Evolutionary conservation across 2,113 vertebrate genomes (phyloP), one percentile per base, ranked within the genome.

Genomic region (Megaceryle maxima): DNA sequence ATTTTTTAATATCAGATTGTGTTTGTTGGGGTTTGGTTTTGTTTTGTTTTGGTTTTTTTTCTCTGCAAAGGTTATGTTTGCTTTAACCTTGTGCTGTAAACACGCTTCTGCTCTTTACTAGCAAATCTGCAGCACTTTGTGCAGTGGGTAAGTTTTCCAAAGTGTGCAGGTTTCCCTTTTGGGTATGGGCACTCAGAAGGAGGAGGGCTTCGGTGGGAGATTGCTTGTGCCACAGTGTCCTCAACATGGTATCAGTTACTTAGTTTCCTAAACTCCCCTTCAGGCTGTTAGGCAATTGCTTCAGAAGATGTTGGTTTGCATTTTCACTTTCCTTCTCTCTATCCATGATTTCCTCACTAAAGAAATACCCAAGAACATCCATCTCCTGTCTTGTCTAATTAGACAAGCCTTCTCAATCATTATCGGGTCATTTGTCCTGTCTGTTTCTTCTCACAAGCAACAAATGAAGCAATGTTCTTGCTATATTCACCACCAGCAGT

Each of bases 331-430:
- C 39, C 13, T 88, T 8, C 46, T 82, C 37, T 1, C 0, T 68
- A 9, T 55, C 51, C 74, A 28, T 62, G 51, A 78, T 79, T 81
- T 86, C n/a, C 64, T 86, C 13, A 2, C 64, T 95, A 80, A 90
- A 91, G 83, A 96, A 96, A 92, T 90, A 90, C 70, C 90, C 93
- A 74, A 76, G 78, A 93, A 95, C 95, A 91, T 88, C 18, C 85
- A 82, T 97, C 97, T 94, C 83, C 90, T 94, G 88, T 95, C 97
- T 96, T 93, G 94, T 97, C 93, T 96, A 68, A 79, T 96, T 94
- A 96, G 94, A 94, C 4, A 50, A 96, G 92, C 91, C 90, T 93
- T 96, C 73, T 91, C 86, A 96, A 51, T 97, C 84, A 83, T 62
- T 91, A 90, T 94, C 10, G 51, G 94, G 88, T 96, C 94, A 75